Evolutionary conservation across 2,113 vertebrate genomes (phyloP).

Genomic region (Glaucomys volans): DNA sequence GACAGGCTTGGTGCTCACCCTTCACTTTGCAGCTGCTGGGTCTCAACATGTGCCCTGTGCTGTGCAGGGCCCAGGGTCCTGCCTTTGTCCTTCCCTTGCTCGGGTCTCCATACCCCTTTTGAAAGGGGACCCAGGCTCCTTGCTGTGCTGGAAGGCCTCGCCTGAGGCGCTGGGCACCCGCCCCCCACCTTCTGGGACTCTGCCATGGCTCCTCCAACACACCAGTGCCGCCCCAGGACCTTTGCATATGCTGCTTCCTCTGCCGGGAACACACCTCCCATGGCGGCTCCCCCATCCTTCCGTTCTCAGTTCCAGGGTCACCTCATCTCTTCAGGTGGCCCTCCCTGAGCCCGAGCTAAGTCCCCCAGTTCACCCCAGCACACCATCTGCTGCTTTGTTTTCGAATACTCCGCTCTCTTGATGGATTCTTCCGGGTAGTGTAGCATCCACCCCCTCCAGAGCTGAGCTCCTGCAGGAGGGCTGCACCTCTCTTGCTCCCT

Average conservation of each 20-base stretch:
- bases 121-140: background rate
- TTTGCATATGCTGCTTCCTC: background rate
- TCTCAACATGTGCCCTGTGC: accelerated
- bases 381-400: background rate
- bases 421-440: background rate
- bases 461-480: background rate
- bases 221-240: background rate
- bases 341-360: background rate
- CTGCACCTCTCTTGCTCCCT: background rate
- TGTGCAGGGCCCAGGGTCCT: accelerated
- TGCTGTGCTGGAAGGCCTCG: background rate
- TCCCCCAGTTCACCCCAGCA: background rate
- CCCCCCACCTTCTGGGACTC: background rate
- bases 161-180: accelerated
- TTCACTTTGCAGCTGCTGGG: background rate
- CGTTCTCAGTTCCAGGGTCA: background rate
- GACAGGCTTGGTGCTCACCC: background rate
- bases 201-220: background rate
- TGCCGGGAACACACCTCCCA: background rate
- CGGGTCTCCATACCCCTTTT: background rate
- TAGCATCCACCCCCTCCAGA: background rate
- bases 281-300: accelerated
- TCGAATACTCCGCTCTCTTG: background rate
- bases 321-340: background rate
- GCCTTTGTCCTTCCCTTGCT: accelerated